phyloP scores from a whole-genome alignment of 2,113 vertebrate genomes.

The Puma concolor region DNA sequence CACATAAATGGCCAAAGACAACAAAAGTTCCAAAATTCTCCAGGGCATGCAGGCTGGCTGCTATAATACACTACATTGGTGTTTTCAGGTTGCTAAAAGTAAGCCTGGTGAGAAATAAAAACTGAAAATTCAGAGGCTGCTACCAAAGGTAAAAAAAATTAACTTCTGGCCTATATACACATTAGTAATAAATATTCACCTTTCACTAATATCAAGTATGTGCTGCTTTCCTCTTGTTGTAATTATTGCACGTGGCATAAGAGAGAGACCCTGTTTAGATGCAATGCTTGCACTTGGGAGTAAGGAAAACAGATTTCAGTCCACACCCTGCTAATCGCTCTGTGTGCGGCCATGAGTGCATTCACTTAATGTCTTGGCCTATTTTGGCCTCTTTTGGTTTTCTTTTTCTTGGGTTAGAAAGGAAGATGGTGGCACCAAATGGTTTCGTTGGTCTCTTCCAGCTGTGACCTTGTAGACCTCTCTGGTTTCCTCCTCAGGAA shows the following conservation, averaged over 20 bases:
- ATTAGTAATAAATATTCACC: neutral
- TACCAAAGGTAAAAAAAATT: neutral
- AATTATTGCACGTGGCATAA: neutral
- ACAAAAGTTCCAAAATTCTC: neutral
- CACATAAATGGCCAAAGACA: neutral
- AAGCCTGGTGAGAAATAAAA: neutral
- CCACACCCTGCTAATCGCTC: neutral
- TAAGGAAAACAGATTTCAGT: neutral
- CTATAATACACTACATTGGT: neutral
- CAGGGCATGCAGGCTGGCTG: neutral
- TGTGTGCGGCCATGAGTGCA: neutral
- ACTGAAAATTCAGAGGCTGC: slow-evolving; percentile 9
- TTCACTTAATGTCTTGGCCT: neutral
- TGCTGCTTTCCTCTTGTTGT: neutral
- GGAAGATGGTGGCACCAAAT: neutral
- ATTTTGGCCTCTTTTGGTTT: neutral
- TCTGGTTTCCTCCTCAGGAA: neutral
- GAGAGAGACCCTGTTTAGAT: neutral
- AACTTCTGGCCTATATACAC: neutral
- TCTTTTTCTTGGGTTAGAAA: neutral
- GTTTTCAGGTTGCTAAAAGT: neutral
- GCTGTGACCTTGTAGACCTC: neutral
- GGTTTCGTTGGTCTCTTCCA: neutral
- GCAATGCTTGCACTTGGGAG: neutral
- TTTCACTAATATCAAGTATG: neutral